These are phyloP conservation scores for Matsumurasca onukii DNA, from an alignment of 1,140 invertebrate species.

Conservation along the genomic window DNA sequence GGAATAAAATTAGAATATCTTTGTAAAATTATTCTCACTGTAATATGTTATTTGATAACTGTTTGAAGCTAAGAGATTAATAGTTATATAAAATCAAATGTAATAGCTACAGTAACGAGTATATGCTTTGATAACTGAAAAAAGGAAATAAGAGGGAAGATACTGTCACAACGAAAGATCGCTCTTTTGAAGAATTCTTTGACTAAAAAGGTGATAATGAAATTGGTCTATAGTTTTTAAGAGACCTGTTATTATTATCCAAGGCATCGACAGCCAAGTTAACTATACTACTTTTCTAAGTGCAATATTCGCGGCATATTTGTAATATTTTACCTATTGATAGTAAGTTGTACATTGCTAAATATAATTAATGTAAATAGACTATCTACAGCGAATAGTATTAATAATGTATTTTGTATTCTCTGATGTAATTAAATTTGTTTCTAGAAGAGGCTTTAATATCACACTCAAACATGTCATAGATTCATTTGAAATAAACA, in stretches of 20 bases:
- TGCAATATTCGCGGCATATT: slow-evolving; percentile 22
- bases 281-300: slow-evolving; percentile 25
- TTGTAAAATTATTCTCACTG: too few species aligned
- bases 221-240: too few species aligned
- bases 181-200: too few species aligned
- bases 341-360: slow-evolving; percentile 14
- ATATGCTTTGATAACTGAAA: neutral
- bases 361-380: slow-evolving; percentile 19
- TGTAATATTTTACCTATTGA: slow-evolving; percentile 20
- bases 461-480: slow-evolving; percentile 2
- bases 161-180: too few species aligned
- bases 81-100: too few species aligned
- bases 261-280: slow-evolving; percentile 1
- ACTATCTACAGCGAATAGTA: slow-evolving; percentile 19
- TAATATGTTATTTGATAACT: too few species aligned
- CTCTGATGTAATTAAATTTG: slow-evolving; percentile 12
- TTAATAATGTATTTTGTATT: slow-evolving; percentile 23
- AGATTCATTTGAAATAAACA: neutral
- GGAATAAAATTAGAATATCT: too few species aligned
- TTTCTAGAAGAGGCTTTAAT: slow-evolving; percentile 15
- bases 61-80: too few species aligned
- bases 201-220: neutral
- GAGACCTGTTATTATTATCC: neutral
- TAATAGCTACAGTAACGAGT: neutral
- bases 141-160: neutral